phyloP scores from a whole-genome alignment of 1,140 invertebrate species.

The Cotesia typhae region DNA sequence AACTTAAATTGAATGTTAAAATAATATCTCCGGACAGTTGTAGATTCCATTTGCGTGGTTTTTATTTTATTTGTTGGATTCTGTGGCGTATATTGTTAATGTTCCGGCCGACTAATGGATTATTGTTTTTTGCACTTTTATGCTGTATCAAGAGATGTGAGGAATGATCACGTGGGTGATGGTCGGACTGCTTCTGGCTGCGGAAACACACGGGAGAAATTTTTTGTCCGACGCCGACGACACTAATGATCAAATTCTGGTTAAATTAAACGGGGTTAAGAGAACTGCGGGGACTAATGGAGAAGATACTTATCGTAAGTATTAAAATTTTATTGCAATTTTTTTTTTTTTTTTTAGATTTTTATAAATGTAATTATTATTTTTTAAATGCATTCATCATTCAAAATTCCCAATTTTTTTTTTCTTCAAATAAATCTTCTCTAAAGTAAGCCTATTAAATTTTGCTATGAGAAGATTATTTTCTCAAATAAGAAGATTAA shows the following conservation, averaged over 20 bases:
- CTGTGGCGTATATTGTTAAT: too few relatives aligned
- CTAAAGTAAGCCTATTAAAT: too few relatives aligned
- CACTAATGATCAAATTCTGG: conserved; percentile 53
- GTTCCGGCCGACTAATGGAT: not conserved
- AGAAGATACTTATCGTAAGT: conserved; percentile 64
- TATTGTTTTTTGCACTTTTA: conserved; percentile 37
- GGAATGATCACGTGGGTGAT: conserved; percentile 67
- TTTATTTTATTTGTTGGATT: not conserved
- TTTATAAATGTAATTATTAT: too few relatives aligned
- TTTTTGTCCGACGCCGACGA: conserved; percentile 59
- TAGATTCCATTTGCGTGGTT: not conserved
- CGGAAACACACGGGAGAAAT: conserved; percentile 65
- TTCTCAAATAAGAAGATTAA: too few relatives aligned
- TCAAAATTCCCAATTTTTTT: too few relatives aligned
- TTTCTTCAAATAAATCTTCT: too few relatives aligned
- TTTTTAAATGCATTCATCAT: too few relatives aligned
- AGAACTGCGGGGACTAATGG: conserved; percentile 50
- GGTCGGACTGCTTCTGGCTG: conserved; percentile 65
- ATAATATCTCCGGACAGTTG: not conserved
- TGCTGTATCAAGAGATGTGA: conserved; percentile 62
- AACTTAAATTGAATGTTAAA: not conserved
- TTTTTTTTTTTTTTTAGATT: not conserved
- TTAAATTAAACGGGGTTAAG: conserved; percentile 52
- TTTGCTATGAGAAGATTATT: too few relatives aligned
- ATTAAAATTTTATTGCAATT: conserved; percentile 32